Percentiles rank a stretch among this genome's conserved stretches.
Evolutionary conservation across 2,888 invertebrate species (phyloP).

Genomic region (Polylopha cassiicola): DNA sequence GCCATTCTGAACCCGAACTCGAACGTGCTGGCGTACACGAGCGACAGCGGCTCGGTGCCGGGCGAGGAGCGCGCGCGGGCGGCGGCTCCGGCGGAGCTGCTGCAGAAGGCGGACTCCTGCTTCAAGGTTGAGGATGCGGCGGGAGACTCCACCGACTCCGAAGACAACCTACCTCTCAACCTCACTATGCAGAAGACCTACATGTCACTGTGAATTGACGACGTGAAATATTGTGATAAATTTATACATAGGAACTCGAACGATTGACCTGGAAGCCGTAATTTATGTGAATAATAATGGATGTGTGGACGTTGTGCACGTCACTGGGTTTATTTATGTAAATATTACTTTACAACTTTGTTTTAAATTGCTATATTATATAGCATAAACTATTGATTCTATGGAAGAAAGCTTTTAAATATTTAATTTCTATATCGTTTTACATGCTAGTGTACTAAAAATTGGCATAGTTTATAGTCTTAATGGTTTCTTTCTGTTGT

Average conservation of each 20-base stretch:
- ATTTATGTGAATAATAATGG: not conserved
- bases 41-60: slow-evolving; percentile 17
- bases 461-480: no score
- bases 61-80: slow-evolving; percentile 9
- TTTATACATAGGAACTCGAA: not conserved
- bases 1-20: slow-evolving; percentile 24
- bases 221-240: slow-evolving; percentile 16
- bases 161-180: slow-evolving; percentile 60
- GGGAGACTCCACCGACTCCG: slow-evolving; percentile 44
- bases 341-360: slow-evolving; percentile 8
- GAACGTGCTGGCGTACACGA: slow-evolving; percentile 16
- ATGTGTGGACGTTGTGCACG: not conserved
- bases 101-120: not conserved
- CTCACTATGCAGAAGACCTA: slow-evolving; percentile 45
- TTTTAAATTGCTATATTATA: no score
- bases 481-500: no score
- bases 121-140: slow-evolving; percentile 15
- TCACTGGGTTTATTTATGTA: slow-evolving; percentile 5
- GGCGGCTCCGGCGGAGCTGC: not conserved
- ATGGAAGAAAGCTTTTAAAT: no score
- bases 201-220: slow-evolving; percentile 25
- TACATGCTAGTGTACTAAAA: no score
- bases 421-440: no score
- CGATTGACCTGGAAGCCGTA: not conserved
- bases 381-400: slow-evolving; percentile 1